Conservation (phyloP, 2,113 vertebrate species). For the Mohoua ochrocephala region DNA sequence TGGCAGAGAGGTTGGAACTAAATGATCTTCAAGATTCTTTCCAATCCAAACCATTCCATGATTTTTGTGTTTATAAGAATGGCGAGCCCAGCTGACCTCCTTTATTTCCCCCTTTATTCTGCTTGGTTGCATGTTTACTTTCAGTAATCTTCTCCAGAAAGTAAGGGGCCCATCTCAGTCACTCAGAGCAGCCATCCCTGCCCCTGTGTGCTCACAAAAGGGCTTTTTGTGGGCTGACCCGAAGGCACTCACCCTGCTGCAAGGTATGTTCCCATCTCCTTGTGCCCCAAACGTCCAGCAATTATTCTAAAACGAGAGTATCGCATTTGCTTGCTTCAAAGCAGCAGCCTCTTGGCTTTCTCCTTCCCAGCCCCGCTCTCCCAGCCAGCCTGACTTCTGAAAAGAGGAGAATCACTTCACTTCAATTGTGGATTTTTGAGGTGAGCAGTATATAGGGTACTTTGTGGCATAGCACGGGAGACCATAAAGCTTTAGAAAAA, state of each 20-base stretch:
- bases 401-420: neutral
- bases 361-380: neutral
- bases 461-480: neutral
- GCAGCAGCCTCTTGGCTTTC: neutral
- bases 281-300: neutral
- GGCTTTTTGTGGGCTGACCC: neutral
- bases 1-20: neutral
- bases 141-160: neutral
- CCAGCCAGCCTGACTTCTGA: neutral
- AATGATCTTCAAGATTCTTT: neutral
- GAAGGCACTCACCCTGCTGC: neutral
- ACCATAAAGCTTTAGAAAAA: conserved; percentile 35
- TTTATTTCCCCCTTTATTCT: neutral
- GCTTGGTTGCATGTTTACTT: neutral
- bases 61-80: neutral
- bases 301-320: neutral
- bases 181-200: neutral
- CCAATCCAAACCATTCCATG: neutral
- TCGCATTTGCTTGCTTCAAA: neutral
- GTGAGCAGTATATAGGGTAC: neutral
- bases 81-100: neutral
- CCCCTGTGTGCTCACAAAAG: neutral
- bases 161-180: neutral
- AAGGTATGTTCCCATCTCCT: neutral
- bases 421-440: neutral